Evolutionary conservation across 2,797 vertebrate species (phyloP), one percentile per base, ranked within the genome.

Genomic region (Clarias laeviceps): DNA sequence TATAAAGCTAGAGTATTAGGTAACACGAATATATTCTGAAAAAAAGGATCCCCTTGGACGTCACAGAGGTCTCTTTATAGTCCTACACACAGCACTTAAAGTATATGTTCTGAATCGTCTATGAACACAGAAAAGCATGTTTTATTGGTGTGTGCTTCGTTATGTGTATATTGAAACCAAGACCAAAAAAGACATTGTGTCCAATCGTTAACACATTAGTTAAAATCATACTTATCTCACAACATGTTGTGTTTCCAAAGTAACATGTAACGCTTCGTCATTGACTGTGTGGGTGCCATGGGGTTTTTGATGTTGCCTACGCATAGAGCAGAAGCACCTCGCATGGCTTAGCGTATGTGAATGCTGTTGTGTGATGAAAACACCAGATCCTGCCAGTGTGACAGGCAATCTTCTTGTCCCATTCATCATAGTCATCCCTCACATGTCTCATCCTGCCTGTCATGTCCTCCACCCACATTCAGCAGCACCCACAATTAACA

Each of bases 291-390:
- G 79, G 86, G 87, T 27, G 37, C 79, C 70, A 81, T 27, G 64
- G 74, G 45, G n/a, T 68, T 82, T 88, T 89, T 86, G 82, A 87
- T 84, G 82, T 81, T 87, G 84, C 88, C 87, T 84, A 90, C 84
- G 64, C 87, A 84, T 66, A 11, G 32, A 72, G 50, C 74, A 90
- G 70, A 86, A 86, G 86, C 85, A 85, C 81, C 84, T 87, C 86
- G 61, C 80, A 87, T 86, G 82, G 88, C 85, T 86, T 87, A 82
- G 86, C 74, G 81, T 85, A 84, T 80, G 57, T 80, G 59, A 87
- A 68, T 32, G 32, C 79, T 56, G 80, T 77, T n/a, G 66, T 86
- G 85, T 50, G 85, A 83, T 73, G 66, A 78, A 87, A 87, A 86
- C 76, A 78, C 82, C 59, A 29, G 80, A 82, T 87, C 78, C 66